phyloP scores from a whole-genome alignment of 2,888 invertebrate genomes.

The Rhimphoctona megacephalus region DNA sequence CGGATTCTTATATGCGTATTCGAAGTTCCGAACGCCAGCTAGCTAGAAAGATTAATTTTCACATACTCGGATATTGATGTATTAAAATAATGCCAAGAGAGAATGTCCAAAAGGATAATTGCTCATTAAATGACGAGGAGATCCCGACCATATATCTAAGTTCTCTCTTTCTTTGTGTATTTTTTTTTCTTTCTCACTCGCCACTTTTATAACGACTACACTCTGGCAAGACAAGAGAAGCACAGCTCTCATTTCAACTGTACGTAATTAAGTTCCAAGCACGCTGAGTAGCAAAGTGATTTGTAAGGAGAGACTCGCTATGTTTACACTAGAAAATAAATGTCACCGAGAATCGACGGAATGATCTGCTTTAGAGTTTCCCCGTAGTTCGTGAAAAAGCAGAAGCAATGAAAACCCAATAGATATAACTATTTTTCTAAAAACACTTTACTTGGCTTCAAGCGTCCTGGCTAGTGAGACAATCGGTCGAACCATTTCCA shows the following conservation, averaged over 20 bases:
- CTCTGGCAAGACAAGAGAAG: background rate
- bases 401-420: constrained; percentile 34
- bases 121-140: background rate
- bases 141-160: background rate
- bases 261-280: constrained; percentile 36
- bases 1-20: background rate
- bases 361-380: constrained; percentile 23
- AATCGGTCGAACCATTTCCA: constrained; percentile 48
- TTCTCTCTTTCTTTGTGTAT: background rate
- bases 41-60: background rate
- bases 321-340: constrained; percentile 25
- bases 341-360: constrained; percentile 20
- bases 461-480: constrained; percentile 33
- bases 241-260: constrained; percentile 15
- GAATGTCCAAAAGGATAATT: background rate
- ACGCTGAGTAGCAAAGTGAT: constrained; percentile 16
- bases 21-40: background rate
- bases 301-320: constrained; percentile 20
- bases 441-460: constrained; percentile 47
- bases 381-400: constrained; percentile 25
- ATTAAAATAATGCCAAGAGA: background rate
- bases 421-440: constrained; percentile 42
- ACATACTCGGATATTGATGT: background rate
- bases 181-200: background rate
- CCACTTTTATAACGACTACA: background rate